Percentiles rank a stretch among this genome's conserved stretches.
phyloP scores from a whole-genome alignment of 30 jellyfish, hydroid and myxozoan genomes.

The Hydractinia symbiolongicarpus region DNA sequence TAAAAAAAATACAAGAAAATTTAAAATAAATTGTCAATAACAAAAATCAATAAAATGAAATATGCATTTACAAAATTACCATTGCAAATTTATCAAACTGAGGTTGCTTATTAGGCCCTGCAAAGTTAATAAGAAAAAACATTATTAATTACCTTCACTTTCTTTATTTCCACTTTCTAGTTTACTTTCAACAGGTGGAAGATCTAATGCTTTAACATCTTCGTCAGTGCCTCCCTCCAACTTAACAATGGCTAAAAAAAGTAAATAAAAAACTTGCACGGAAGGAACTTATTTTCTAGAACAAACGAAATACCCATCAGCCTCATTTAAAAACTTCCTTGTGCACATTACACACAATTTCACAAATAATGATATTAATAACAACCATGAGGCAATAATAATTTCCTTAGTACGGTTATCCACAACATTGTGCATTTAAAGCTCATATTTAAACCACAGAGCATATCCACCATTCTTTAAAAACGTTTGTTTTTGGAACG shows the following conservation, averaged over 20 bases:
- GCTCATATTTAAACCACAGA: too few relatives aligned
- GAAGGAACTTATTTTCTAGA: too few relatives aligned
- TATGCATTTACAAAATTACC: neutral
- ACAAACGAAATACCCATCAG: too few relatives aligned
- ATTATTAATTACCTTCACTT: neutral
- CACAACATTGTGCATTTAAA: too few relatives aligned
- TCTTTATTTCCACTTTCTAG: neutral
- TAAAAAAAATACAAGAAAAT: neutral
- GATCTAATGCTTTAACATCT: slow-evolving; percentile 61
- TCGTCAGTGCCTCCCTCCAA: slow-evolving; percentile 79
- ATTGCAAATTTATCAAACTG: neutral
- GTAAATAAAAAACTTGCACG: neutral
- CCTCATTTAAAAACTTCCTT: too few relatives aligned
- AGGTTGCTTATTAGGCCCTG: neutral
- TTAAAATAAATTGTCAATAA: neutral
- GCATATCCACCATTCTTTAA: too few relatives aligned
- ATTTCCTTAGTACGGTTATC: neutral
- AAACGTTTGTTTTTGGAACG: too few relatives aligned
- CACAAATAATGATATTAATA: too few relatives aligned
- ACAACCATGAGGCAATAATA: neutral
- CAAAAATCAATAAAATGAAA: neutral
- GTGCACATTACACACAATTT: too few relatives aligned
- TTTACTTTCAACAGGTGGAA: slow-evolving; percentile 22
- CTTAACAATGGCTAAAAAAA: slow-evolving; percentile 51
- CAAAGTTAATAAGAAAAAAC: neutral